Conservation (phyloP, 1,140 invertebrate species). For the Drosophila santomea region DNA sequence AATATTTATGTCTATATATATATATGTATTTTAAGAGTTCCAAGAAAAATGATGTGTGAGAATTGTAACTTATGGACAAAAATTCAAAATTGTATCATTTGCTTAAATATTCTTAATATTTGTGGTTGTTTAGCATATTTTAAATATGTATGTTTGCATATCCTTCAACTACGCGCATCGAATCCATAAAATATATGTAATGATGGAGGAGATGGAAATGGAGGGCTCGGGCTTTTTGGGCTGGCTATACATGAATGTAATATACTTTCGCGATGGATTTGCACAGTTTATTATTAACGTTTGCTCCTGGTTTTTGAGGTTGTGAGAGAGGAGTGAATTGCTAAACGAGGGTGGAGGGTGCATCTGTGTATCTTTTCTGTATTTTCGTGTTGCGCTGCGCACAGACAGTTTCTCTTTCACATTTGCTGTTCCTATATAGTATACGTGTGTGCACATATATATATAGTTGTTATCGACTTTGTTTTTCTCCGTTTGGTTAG, state of each 20-base stretch:
- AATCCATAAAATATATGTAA: conserved; percentile 38
- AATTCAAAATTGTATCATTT: conserved; percentile 64
- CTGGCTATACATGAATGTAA: conserved; percentile 57
- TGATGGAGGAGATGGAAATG: conserved; percentile 8
- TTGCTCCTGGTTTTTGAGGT: conserved; percentile 49
- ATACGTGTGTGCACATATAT: conserved; percentile 58
- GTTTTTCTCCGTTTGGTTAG: conserved; percentile 38
- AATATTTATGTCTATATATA: conserved; percentile 29
- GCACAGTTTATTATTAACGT: conserved; percentile 56
- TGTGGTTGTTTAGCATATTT: conserved; percentile 67
- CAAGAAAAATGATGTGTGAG: conserved; percentile 71
- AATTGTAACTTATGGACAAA: conserved; percentile 64
- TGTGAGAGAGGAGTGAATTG: conserved; percentile 32
- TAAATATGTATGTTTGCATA: conserved; percentile 50
- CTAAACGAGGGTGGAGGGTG: conserved; percentile 22
- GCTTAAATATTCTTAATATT: conserved; percentile 60
- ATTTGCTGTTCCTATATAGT: conserved; percentile 73
- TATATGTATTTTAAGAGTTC: conserved; percentile 61
- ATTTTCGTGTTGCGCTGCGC: conserved; percentile 64
- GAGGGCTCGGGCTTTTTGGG: conserved; percentile 12
- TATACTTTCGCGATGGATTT: conserved; percentile 59
- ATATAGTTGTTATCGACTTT: conserved; percentile 69
- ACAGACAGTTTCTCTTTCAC: conserved; percentile 80
- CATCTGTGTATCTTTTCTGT: conserved; percentile 34
- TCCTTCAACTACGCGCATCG: conserved; percentile 48